Evolutionary conservation across 1,140 invertebrate species (phyloP).

Genomic region (Laupala kohalensis): DNA sequence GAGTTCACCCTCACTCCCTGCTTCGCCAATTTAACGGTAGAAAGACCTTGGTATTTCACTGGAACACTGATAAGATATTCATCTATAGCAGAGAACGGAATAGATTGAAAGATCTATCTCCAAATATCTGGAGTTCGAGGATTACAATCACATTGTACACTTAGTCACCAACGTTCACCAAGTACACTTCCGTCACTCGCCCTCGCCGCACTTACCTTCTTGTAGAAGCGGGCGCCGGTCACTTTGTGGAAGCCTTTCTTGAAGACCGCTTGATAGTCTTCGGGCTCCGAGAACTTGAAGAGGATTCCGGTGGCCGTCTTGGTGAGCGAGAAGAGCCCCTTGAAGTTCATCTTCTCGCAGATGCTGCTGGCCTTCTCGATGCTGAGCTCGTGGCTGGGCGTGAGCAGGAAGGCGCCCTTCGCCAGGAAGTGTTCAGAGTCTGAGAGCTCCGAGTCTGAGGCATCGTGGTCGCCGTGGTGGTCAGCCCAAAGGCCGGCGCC

Average conservation of each 20-base stretch:
- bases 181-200: background rate
- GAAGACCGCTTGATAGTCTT: conserved; percentile 70
- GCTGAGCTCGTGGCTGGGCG: conserved; percentile 66
- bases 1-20: too few relatives aligned
- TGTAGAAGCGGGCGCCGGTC: conserved; percentile 59
- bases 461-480: conserved; percentile 10
- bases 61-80: too few relatives aligned
- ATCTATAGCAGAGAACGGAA: too few relatives aligned
- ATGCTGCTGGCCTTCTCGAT: conserved; percentile 72
- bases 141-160: too few relatives aligned
- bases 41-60: too few relatives aligned
- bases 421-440: conserved; percentile 15
- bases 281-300: conserved; percentile 72
- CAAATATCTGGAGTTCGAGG: too few relatives aligned
- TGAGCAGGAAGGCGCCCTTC: conserved; percentile 64
- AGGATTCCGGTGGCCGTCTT: conserved; percentile 77
- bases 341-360: conserved; percentile 73
- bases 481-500: conserved; percentile 8
- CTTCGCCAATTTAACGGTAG: too few relatives aligned
- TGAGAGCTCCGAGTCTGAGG: conserved; percentile 11
- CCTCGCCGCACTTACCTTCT: conserved; percentile 42
- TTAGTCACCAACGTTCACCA: too few relatives aligned
- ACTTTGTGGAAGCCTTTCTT: conserved; percentile 77
- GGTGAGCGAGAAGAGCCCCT: conserved; percentile 60
- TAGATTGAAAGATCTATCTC: too few relatives aligned